Evolutionary conservation across 2,113 vertebrate genomes (phyloP).

Genomic region (Benitochromis conjunctus): DNA sequence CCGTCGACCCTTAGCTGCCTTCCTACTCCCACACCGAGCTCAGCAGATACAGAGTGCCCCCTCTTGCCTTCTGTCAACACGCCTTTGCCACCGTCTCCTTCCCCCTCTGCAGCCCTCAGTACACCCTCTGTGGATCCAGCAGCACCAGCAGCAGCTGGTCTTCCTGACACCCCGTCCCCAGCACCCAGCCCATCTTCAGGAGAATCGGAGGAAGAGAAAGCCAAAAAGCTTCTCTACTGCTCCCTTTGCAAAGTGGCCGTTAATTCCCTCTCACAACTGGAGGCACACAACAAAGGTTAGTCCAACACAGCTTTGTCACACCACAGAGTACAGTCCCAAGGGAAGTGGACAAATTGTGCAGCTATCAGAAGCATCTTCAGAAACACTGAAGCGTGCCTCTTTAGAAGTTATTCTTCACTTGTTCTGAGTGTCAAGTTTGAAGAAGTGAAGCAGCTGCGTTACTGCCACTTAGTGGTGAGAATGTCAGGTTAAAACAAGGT

Average conservation of each 20-base stretch:
- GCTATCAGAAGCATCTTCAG: neutral
- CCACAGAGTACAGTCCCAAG: neutral
- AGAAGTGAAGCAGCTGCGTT: neutral
- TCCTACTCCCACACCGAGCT: slow-evolving; percentile 29
- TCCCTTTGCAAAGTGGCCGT: slow-evolving; percentile 91
- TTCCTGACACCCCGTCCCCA: slow-evolving; percentile 54
- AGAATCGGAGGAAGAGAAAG: slow-evolving; percentile 85
- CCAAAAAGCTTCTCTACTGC: slow-evolving; percentile 89
- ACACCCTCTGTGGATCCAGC: slow-evolving; percentile 31
- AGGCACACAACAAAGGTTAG: slow-evolving; percentile 92
- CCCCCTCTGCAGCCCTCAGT: slow-evolving; percentile 23
- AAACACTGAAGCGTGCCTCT: neutral
- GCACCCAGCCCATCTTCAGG: slow-evolving; percentile 52
- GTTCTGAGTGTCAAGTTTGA: neutral
- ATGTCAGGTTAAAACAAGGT: neutral
- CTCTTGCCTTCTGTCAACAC: slow-evolving; percentile 39
- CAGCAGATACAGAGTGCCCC: slow-evolving; percentile 40
- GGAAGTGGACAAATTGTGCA: neutral
- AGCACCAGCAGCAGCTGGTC: neutral
- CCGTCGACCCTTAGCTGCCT: slow-evolving; percentile 26
- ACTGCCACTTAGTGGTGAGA: slow-evolving; percentile 40
- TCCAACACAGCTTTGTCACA: neutral
- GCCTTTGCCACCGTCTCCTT: slow-evolving; percentile 48
- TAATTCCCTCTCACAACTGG: slow-evolving; percentile 89
- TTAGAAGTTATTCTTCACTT: neutral